Conservation (phyloP, 1,140 invertebrate species). For the Drosophila nigrodunni region DNA sequence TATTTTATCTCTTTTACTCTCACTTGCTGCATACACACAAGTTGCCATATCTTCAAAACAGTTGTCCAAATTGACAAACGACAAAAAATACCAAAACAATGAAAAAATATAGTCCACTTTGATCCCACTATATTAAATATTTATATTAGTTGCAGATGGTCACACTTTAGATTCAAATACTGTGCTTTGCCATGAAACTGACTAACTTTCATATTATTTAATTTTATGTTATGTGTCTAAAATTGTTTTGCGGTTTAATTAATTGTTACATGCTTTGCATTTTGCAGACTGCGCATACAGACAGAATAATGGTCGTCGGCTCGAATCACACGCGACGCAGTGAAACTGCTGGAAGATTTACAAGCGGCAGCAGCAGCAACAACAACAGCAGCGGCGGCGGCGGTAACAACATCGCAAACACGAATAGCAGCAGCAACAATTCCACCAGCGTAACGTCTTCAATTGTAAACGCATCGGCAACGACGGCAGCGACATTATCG, state of each 20-base stretch:
- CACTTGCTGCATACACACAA: slow-evolving; percentile 15
- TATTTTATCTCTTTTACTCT: slow-evolving; percentile 34
- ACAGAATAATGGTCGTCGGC: slow-evolving; percentile 84
- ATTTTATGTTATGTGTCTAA: background rate
- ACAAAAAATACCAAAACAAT: slow-evolving; percentile 10
- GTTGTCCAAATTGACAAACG: slow-evolving; percentile 4
- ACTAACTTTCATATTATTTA: too few relatives aligned
- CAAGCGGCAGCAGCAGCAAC: slow-evolving; percentile 48
- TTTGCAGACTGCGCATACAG: slow-evolving; percentile 63
- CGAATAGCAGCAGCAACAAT: slow-evolving; percentile 41
- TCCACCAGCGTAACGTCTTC: slow-evolving; percentile 69
- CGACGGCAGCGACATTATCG: slow-evolving; percentile 44
- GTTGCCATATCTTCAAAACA: slow-evolving; percentile 37
- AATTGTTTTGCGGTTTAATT: background rate
- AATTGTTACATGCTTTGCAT: background rate
- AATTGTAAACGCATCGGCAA: slow-evolving; percentile 54
- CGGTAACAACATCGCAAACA: slow-evolving; percentile 25
- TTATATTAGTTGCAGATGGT: background rate
- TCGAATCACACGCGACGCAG: slow-evolving; percentile 81
- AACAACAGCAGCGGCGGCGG: background rate
- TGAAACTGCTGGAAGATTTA: slow-evolving; percentile 77
- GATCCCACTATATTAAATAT: background rate
- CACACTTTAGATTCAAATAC: slow-evolving; percentile 1
- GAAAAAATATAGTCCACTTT: background rate
- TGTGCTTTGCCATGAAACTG: too few relatives aligned